These are phyloP conservation scores for Globia sparganii DNA, from an alignment of 2,888 invertebrate genomes.

Conservation along the genomic window DNA sequence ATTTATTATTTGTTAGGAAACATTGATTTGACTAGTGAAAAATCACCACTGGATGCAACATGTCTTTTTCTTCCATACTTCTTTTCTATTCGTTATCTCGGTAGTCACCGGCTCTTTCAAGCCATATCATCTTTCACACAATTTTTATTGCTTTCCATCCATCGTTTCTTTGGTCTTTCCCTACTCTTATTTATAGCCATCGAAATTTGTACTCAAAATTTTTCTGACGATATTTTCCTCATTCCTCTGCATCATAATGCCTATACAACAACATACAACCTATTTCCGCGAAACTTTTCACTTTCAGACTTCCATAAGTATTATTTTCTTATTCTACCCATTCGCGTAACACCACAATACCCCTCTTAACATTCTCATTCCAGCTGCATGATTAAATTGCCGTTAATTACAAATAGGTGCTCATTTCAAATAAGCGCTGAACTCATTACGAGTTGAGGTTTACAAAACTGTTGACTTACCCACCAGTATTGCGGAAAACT, in stretches of 20 bases:
- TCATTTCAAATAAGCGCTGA: constrained; percentile 2
- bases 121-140: neutral
- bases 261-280: neutral
- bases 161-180: neutral
- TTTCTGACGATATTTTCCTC: neutral
- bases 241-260: neutral
- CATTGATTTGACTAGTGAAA: no score
- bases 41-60: no score
- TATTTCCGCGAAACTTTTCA: neutral
- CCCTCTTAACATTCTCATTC: neutral
- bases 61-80: neutral
- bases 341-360: neutral
- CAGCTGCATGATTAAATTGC: neutral
- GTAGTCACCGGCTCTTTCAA: neutral
- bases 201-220: neutral
- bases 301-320: neutral
- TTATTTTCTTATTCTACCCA: neutral
- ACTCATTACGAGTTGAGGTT: constrained; percentile 19
- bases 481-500: constrained; percentile 20
- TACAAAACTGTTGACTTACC: constrained; percentile 8
- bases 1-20: no score
- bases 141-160: neutral
- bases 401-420: neutral
- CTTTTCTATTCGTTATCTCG: neutral
- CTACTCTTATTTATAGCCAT: neutral